Evolutionary conservation across 2,797 vertebrate genomes (phyloP).

Genomic region (Ceryle rudis): DNA sequence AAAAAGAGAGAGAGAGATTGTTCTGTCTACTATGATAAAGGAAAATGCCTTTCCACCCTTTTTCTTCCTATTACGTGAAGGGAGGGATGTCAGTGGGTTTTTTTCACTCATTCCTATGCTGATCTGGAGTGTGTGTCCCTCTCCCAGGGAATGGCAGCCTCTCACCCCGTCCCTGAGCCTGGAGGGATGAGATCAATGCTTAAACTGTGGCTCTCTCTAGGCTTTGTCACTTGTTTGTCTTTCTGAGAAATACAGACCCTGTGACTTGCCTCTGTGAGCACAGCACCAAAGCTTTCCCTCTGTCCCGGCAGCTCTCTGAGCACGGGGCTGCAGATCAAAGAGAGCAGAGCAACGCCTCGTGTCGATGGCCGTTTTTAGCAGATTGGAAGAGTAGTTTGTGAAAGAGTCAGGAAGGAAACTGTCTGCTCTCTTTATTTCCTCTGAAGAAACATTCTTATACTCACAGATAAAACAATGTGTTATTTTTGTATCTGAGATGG

Average conservation of each 20-base stretch:
- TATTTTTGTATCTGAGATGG: constrained; percentile 81
- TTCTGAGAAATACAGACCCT: not conserved
- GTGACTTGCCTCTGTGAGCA: not conserved
- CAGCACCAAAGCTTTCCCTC: not conserved
- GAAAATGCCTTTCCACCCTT: not conserved
- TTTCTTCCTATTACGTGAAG: not conserved
- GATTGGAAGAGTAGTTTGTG: constrained; percentile 74
- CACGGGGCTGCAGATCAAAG: constrained; percentile 57
- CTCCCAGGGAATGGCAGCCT: not conserved
- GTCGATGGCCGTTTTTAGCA: constrained; percentile 49
- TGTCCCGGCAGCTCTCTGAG: rapidly evolving
- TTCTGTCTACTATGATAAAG: not conserved
- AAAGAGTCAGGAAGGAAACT: constrained; percentile 91
- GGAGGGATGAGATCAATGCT: not conserved
- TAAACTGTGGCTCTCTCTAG: not conserved
- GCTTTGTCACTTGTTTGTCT: not conserved
- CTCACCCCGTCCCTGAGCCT: not conserved
- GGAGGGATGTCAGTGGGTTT: not conserved
- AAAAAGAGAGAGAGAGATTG: not conserved
- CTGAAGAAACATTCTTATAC: constrained; percentile 81
- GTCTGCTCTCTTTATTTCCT: constrained; percentile 94
- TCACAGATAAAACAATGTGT: constrained; percentile 81
- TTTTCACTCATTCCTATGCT: not conserved
- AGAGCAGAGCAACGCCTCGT: not conserved
- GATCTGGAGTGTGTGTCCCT: not conserved